phyloP scores from a whole-genome alignment of 2,888 invertebrate genomes.

The Limnephilus auricula region DNA sequence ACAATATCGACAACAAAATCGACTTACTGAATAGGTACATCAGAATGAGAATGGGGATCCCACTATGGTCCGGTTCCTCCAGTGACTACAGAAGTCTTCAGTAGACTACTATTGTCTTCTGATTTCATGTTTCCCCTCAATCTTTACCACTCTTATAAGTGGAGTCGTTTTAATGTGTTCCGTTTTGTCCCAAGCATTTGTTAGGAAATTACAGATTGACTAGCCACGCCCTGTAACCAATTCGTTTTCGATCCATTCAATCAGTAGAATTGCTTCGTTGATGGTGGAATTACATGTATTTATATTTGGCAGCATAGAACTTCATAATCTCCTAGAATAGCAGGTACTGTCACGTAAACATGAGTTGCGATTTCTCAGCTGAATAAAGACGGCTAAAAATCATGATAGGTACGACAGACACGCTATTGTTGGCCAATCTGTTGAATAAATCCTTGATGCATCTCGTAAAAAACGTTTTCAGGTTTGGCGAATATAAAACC shows the following conservation, averaged over 20 bases:
- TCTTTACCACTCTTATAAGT: background rate
- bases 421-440: constrained; percentile 40
- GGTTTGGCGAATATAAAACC: background rate
- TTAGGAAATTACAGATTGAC: background rate
- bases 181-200: background rate
- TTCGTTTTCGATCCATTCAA: background rate
- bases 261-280: background rate
- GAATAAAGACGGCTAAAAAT: background rate
- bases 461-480: background rate
- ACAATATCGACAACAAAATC: too few relatives aligned
- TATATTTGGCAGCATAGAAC: background rate
- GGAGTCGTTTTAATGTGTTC: background rate
- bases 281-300: background rate
- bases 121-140: background rate
- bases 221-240: background rate
- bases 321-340: background rate
- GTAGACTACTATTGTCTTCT: background rate
- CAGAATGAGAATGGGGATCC: too few relatives aligned
- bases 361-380: background rate
- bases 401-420: background rate
- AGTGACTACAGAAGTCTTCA: too few relatives aligned
- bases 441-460: background rate
- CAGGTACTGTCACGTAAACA: background rate
- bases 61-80: too few relatives aligned
- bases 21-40: too few relatives aligned